Percentiles rank a stretch among this genome's conserved stretches.
Evolutionary conservation across 1,140 invertebrate genomes (phyloP).

Genomic region (Anagrus nilaparvatae): DNA sequence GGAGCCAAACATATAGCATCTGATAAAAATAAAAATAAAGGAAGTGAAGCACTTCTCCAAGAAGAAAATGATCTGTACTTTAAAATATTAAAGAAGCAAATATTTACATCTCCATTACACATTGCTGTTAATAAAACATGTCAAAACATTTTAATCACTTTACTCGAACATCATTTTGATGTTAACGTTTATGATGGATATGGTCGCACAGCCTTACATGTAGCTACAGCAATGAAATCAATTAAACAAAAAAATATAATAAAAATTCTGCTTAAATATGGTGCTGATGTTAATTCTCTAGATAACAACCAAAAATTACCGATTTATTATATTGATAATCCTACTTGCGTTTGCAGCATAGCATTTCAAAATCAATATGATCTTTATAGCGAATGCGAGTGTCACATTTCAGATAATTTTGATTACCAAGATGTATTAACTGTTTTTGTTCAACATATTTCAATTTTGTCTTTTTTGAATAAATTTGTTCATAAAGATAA

Average conservation of each 20-base stretch:
- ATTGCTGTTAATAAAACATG: constrained; percentile 9
- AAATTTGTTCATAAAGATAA: constrained; percentile 4
- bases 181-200: constrained; percentile 7
- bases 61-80: constrained; percentile 1
- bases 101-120: constrained; percentile 8
- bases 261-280: constrained; percentile 5
- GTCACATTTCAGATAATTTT: constrained; percentile 5
- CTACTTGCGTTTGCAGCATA: constrained; percentile 3
- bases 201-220: constrained; percentile 4
- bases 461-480: not conserved
- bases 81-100: not conserved
- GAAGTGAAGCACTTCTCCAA: too few species aligned
- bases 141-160: not conserved
- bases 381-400: constrained; percentile 8
- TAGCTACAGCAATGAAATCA: constrained; percentile 5
- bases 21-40: not conserved
- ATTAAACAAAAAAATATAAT: constrained; percentile 2
- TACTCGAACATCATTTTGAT: constrained; percentile 5
- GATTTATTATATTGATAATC: constrained; percentile 9
- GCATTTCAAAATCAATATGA: constrained; percentile 12
- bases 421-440: constrained; percentile 3
- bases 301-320: constrained; percentile 6
- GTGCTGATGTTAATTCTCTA: constrained; percentile 6
- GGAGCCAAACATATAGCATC: not conserved
- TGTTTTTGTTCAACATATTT: constrained; percentile 6